A percentile compares a stretch with the other conserved stretches of the same genome.
phyloP scores from a whole-genome alignment of 2,888 invertebrate species.

The Xestobium rufovillosum region DNA sequence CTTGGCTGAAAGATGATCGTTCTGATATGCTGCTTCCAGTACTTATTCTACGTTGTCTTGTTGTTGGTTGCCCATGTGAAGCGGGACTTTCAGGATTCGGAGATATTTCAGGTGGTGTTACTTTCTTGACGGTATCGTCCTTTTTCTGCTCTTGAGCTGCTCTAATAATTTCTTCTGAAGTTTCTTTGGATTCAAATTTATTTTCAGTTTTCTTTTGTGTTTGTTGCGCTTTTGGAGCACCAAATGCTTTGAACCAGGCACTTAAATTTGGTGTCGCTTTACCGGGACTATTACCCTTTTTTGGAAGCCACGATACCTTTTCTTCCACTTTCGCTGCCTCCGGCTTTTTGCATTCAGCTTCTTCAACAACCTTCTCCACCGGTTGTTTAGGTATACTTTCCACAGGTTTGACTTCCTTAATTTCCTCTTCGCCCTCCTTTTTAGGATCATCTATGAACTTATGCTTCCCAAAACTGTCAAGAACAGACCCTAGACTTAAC shows the following conservation, averaged over 20 bases:
- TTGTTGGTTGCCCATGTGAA: conserved; percentile 38
- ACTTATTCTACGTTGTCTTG: conserved; percentile 62
- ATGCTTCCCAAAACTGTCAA: conserved; percentile 66
- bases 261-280: conserved; percentile 72
- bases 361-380: conserved; percentile 30
- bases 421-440: conserved; percentile 40
- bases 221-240: conserved; percentile 66
- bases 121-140: conserved; percentile 42
- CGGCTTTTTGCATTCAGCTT: conserved; percentile 24
- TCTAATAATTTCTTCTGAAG: too few species aligned
- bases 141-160: conserved; percentile 37
- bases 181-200: conserved; percentile 22
- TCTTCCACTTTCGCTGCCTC: conserved; percentile 26
- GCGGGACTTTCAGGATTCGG: conserved; percentile 40
- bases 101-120: conserved; percentile 30
- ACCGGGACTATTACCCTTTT: conserved; percentile 9
- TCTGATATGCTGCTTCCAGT: conserved; percentile 76
- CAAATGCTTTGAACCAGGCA: conserved; percentile 90
- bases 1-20: conserved; percentile 70
- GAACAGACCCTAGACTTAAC: conserved; percentile 75
- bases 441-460: conserved; percentile 51
- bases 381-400: conserved; percentile 23
- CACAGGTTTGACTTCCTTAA: conserved; percentile 21
- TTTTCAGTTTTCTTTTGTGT: conserved; percentile 47
- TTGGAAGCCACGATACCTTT: conserved; percentile 33